Percentiles rank a stretch among this genome's conserved stretches.
phyloP scores from a whole-genome alignment of 2,797 vertebrate species.

The Spinibarbus caldwelli region DNA sequence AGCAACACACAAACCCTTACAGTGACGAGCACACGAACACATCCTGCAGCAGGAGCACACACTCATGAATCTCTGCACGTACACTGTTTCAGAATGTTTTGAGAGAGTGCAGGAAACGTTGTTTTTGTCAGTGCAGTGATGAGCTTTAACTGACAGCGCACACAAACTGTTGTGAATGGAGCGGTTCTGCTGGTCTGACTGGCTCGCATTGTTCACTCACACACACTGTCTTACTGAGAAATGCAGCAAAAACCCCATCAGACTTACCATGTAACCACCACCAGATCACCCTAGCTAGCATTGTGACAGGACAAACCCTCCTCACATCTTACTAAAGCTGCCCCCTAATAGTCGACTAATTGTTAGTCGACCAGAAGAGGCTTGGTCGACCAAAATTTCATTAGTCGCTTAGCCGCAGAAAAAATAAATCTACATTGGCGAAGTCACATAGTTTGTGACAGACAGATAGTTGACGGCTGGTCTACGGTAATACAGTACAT shows the following conservation, averaged over 20 bases:
- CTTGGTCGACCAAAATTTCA: too few relatives aligned
- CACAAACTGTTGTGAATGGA: background rate
- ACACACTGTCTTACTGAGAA: conserved; percentile 1
- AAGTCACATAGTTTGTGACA: too few relatives aligned
- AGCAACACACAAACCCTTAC: background rate
- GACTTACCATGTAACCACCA: too few relatives aligned
- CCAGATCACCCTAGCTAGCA: background rate
- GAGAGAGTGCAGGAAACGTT: background rate
- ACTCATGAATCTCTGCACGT: background rate
- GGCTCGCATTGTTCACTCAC: conserved; percentile 40
- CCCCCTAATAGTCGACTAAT: too few relatives aligned
- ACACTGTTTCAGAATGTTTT: background rate
- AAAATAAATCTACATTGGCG: too few relatives aligned
- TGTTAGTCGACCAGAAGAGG: too few relatives aligned
- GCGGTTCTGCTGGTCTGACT: conserved; percentile 31
- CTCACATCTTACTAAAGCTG: too few relatives aligned
- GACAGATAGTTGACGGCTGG: too few relatives aligned
- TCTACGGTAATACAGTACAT: too few relatives aligned
- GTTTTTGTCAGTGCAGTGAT: background rate
- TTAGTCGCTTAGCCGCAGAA: too few relatives aligned
- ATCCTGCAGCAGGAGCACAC: background rate
- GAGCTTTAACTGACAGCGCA: conserved; percentile 7
- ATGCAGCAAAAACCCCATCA: background rate
- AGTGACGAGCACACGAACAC: background rate
- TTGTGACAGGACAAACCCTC: too few relatives aligned